Evolutionary conservation across 2,888 invertebrate species (phyloP).

Genomic region (Anthophora plumipes): DNA sequence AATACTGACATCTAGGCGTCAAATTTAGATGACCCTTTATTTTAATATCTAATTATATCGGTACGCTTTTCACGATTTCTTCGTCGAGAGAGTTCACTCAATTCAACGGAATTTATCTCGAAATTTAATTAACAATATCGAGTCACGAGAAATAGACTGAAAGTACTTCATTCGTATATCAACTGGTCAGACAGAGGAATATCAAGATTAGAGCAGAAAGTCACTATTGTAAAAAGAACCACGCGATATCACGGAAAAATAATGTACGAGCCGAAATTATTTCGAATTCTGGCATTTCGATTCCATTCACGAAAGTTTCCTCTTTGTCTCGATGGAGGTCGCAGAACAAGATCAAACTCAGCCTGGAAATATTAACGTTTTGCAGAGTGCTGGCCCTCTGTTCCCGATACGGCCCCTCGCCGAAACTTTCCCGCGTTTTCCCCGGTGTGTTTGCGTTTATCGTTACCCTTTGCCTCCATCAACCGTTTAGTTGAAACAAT

Average conservation of each 20-base stretch:
- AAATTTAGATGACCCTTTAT: too few relatives aligned
- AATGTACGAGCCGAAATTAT: constrained; percentile 45
- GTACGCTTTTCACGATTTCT: too few relatives aligned
- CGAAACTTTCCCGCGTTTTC: constrained; percentile 28
- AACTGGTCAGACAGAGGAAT: not conserved
- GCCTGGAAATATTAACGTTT: constrained; percentile 42
- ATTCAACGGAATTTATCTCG: too few relatives aligned
- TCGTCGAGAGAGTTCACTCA: too few relatives aligned
- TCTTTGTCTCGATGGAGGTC: constrained; percentile 22
- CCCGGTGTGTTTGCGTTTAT: constrained; percentile 12
- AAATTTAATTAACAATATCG: too few relatives aligned
- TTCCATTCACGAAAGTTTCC: constrained; percentile 38
- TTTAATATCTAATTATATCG: too few relatives aligned
- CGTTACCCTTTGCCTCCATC: constrained; percentile 4
- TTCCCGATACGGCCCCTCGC: constrained; percentile 9
- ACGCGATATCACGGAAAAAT: constrained; percentile 20
- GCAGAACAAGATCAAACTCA: constrained; percentile 43
- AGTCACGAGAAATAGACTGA: too few relatives aligned
- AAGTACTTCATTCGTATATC: not conserved
- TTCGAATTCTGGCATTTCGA: constrained; percentile 21
- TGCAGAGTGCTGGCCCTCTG: not conserved
- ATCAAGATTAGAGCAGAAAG: constrained; percentile 1
- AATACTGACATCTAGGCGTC: too few relatives aligned
- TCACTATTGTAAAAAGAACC: constrained; percentile 9
- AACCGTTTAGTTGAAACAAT: constrained; percentile 15